Conservation (phyloP, 30 jellyfish, hydroid and myxozoan species). For the Aurelia aurita region DNA sequence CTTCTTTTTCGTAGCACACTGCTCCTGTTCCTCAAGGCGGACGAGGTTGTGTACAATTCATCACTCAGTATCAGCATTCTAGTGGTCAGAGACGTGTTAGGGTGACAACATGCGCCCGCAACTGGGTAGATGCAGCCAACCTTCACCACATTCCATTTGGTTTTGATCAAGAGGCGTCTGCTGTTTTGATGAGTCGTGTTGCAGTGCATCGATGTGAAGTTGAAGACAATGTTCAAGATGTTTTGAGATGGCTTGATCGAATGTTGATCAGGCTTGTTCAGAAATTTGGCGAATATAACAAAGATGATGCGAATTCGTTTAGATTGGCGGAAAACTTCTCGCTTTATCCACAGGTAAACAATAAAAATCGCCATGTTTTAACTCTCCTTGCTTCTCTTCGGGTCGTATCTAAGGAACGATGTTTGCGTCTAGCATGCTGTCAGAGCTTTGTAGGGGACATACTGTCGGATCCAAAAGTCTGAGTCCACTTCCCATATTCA, state of each 20-base stretch:
- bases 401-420: too few relatives aligned
- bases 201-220: slow-evolving; percentile 97
- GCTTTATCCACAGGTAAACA: slow-evolving; percentile 95
- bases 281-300: slow-evolving; percentile 90
- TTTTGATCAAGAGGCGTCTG: slow-evolving; percentile 99
- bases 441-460: too few relatives aligned
- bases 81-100: slow-evolving; percentile 96
- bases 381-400: too few relatives aligned
- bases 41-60: slow-evolving; percentile 97
- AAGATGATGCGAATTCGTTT: slow-evolving; percentile 90
- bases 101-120: slow-evolving; percentile 99
- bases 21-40: slow-evolving; percentile 99
- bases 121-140: slow-evolving; percentile 98
- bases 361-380: too few relatives aligned
- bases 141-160: slow-evolving; percentile 89
- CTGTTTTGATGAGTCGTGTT: slow-evolving; percentile 98
- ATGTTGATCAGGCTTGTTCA: slow-evolving; percentile 95
- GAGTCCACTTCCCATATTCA: too few relatives aligned
- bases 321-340: slow-evolving; percentile 93
- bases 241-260: slow-evolving; percentile 96
- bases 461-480: too few relatives aligned
- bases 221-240: slow-evolving; percentile 98
- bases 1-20: slow-evolving; percentile 71
- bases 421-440: too few relatives aligned
- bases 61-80: slow-evolving; percentile 96